Evolutionary conservation across 2,113 vertebrate species (phyloP).

Genomic region (Tetraodon nigroviridis): DNA sequence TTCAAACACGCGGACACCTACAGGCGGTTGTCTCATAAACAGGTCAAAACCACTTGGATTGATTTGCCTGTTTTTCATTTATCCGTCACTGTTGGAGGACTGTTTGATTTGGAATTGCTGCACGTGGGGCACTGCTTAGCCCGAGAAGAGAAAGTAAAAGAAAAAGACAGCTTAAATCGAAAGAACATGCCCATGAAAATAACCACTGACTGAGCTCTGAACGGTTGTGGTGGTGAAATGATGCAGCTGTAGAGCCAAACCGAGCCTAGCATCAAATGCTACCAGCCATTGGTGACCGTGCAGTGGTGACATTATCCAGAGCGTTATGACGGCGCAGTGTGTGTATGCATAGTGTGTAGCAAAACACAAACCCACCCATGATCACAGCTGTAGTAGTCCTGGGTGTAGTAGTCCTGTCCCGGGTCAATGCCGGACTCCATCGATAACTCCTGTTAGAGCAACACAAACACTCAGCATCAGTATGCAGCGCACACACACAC

Average conservation of each 20-base stretch:
- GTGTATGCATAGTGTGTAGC: not conserved
- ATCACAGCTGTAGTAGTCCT: conserved; percentile 98
- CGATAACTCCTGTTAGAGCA: conserved; percentile 84
- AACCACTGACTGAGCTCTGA: no score
- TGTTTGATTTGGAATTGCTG: not conserved
- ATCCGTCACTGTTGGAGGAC: not conserved
- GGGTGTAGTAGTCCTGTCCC: conserved; percentile 94
- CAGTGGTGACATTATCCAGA: no score
- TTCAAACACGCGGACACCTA: not conserved
- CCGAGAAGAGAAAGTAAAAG: not conserved
- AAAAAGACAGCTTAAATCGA: not conserved
- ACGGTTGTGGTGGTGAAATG: no score
- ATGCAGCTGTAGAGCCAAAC: no score
- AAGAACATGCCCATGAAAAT: no score
- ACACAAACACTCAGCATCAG: conserved; percentile 25
- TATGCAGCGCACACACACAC: not conserved
- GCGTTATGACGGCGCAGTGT: not conserved
- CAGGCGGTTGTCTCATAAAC: no score
- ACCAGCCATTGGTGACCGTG: no score
- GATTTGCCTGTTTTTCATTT: no score
- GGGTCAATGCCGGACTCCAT: conserved; percentile 98
- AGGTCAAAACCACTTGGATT: no score
- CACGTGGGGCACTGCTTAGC: not conserved
- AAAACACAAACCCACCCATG: conserved; percentile 89
- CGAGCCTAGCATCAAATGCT: no score